Evolutionary conservation across 1,140 invertebrate genomes (phyloP), one percentile per base, ranked within the genome.

Genomic region (Hyposmocoma kahamanoa): DNA sequence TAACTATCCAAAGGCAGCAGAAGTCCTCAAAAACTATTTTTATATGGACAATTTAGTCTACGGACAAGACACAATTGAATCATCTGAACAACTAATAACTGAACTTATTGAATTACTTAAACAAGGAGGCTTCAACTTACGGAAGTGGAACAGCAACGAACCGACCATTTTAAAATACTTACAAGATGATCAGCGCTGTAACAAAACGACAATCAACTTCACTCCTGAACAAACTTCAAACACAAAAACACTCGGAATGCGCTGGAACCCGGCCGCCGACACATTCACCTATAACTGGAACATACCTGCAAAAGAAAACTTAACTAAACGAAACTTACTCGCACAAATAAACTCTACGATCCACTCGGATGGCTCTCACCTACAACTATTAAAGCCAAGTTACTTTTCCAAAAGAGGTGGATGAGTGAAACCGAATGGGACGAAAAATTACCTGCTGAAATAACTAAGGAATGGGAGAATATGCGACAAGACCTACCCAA

Each of bases 351-450:
- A 56, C 39, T 79, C 3, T 81, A 63, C 34, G 73, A 83, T 43
- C 68, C 70, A 0, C 30, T 73, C 3, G 84, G 81, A 21, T 60
- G 72, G 28, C 19, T 86, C 2, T 57, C 66, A n/a, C 83, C 76
- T 8, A 22, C 79, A 5, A 64, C 68, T 3, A 53, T 84, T 5
- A 50, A 30, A 5, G 56, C 63, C 8, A 87, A 87, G 57, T 58
- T 81, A 9, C 45, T 87, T 1, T 59, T 87, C 38, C 84, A 88
- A 68, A 44, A 59, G 20, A n/a, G 84, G 1, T 83, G 80, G 77
- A 22, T 54, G 13, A 17, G 5, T 2, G 22, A 50, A n/a, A 30
- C 26, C 0, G 10, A 13, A n/a, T 62, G 56, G 60, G 60, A 59
- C 34, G 55, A 62, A 10, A 3, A 26, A 18, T 8, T 62, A 26